Evolutionary conservation across 2,113 vertebrate genomes (phyloP).

Genomic region (Corythornis vintsioides): DNA sequence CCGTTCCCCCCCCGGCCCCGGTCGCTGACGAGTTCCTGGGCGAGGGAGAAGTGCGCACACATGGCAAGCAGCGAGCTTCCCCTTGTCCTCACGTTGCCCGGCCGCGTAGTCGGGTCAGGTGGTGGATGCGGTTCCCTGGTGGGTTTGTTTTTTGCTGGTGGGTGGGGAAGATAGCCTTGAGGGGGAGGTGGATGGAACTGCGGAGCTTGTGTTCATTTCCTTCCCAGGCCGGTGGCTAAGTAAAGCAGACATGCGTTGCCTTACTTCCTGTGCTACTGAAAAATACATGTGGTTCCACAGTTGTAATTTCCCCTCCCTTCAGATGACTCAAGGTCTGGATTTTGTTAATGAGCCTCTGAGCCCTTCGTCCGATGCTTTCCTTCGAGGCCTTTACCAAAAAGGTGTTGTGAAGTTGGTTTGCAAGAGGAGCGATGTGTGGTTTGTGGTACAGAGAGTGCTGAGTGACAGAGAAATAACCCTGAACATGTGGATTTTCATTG

Average conservation of each 20-base stretch:
- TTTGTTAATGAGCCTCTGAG: conserved; percentile 33
- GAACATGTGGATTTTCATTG: neutral
- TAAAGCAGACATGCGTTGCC: conserved; percentile 20
- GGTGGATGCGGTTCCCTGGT: neutral
- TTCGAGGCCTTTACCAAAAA: neutral
- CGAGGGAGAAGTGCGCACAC: conserved; percentile 38
- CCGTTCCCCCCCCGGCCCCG: neutral
- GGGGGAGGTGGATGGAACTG: neutral
- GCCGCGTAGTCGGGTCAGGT: neutral
- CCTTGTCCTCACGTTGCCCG: neutral
- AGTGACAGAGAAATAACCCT: neutral
- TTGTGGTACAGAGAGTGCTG: neutral
- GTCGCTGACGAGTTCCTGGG: conserved; percentile 33
- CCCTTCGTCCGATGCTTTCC: neutral
- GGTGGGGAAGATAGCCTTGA: neutral
- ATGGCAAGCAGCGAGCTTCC: neutral
- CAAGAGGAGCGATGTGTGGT: neutral
- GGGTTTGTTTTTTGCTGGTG: too few relatives aligned
- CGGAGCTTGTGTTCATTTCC: neutral
- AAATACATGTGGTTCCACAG: conserved; percentile 41
- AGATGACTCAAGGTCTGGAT: conserved; percentile 49
- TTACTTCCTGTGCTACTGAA: conserved; percentile 38
- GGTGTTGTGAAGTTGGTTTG: neutral
- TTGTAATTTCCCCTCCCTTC: conserved; percentile 36
- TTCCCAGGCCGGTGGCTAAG: neutral